A percentile compares a stretch with the other conserved stretches of the same genome.
phyloP scores from a whole-genome alignment of 1,140 invertebrate species.

The Brachionus rubens region DNA sequence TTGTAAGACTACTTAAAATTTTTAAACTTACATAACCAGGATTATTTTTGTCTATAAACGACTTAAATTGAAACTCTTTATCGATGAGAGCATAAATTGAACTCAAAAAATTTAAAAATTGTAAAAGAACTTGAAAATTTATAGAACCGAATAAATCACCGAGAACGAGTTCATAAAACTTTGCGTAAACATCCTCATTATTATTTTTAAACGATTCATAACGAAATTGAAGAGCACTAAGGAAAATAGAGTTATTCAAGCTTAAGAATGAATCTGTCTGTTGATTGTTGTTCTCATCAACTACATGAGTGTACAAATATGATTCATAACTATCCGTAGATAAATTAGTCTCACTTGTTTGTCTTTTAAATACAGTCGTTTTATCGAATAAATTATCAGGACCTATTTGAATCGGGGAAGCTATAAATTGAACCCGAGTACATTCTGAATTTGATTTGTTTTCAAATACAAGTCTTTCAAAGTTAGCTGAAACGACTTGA shows the following conservation, averaged over 20 bases:
- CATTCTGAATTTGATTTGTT: not conserved
- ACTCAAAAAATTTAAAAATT: not conserved
- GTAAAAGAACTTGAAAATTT: slow-evolving; percentile 19
- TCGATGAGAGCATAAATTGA: not conserved
- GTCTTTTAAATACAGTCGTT: not conserved
- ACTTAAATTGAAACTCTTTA: not conserved
- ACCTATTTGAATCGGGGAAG: not conserved
- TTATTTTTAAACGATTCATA: not conserved
- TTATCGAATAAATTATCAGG: not conserved
- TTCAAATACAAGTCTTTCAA: not conserved
- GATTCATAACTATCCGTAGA: not conserved
- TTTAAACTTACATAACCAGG: not conserved
- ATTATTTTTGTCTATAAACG: not conserved
- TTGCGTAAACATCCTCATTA: not conserved
- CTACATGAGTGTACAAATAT: slow-evolving; percentile 8
- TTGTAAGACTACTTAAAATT: not conserved
- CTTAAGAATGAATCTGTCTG: not conserved
- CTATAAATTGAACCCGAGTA: slow-evolving; percentile 10
- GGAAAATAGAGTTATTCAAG: not conserved
- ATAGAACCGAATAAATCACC: slow-evolving; percentile 13
- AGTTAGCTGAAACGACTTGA: not conserved
- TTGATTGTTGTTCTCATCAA: not conserved
- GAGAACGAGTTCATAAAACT: not conserved
- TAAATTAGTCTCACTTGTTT: not conserved
- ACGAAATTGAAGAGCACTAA: not conserved